A percentile compares a stretch with the other conserved stretches of the same genome.
Evolutionary conservation across 2,888 invertebrate species (phyloP).

Genomic region (Hylaea fasciaria): DNA sequence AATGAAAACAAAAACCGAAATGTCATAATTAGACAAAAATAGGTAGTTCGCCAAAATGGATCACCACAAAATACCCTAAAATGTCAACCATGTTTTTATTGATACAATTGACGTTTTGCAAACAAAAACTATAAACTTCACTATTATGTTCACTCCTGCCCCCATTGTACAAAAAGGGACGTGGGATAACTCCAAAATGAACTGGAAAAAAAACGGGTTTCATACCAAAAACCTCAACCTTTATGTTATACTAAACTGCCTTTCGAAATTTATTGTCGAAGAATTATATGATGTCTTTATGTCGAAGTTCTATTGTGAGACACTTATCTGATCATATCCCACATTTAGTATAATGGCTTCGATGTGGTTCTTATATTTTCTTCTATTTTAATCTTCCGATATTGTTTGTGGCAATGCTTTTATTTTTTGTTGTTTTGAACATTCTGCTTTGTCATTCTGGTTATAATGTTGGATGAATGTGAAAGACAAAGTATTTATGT

Average conservation of each 20-base stretch:
- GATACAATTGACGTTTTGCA: constrained; percentile 37
- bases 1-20: too few relatives aligned
- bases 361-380: constrained; percentile 56
- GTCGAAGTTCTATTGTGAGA: constrained; percentile 72
- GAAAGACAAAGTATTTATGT: constrained; percentile 4
- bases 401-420: constrained; percentile 37
- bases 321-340: constrained; percentile 81
- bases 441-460: constrained; percentile 31
- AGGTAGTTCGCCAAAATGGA: neutral
- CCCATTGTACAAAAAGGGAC: constrained; percentile 71
- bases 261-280: constrained; percentile 80
- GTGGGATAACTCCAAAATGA: constrained; percentile 57
- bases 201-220: constrained; percentile 70
- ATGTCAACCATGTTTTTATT: constrained; percentile 22
- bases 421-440: constrained; percentile 38
- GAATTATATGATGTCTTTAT: constrained; percentile 85
- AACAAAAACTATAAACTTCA: constrained; percentile 62
- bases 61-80: neutral
- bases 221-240: constrained; percentile 68
- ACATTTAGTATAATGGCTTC: constrained; percentile 72
- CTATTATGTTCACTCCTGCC: constrained; percentile 82
- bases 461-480: constrained; percentile 12
- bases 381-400: constrained; percentile 42
- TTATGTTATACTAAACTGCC: constrained; percentile 79
- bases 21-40: neutral